Conservation (phyloP, 1,140 invertebrate genomes). For the Cydia pomonella region DNA sequence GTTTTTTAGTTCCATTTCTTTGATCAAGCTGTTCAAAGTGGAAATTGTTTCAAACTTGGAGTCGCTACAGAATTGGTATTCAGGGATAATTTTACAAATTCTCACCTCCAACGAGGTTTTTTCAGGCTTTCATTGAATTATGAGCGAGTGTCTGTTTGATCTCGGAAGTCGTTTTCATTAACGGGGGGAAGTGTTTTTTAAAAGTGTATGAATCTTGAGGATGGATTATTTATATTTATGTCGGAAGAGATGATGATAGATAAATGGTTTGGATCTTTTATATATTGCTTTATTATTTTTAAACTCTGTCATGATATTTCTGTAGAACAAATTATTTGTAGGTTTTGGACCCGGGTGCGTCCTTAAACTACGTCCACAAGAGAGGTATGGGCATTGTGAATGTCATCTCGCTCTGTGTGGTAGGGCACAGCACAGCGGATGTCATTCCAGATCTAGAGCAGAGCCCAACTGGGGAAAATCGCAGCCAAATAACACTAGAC, state of each 20-base stretch:
- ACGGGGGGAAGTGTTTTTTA: conserved; percentile 16
- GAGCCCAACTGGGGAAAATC: too few relatives aligned
- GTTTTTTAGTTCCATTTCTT: conserved; percentile 78
- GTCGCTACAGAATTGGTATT: conserved; percentile 68
- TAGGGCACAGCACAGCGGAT: too few relatives aligned
- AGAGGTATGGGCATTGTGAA: too few relatives aligned
- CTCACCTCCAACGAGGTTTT: conserved; percentile 52
- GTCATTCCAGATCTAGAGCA: too few relatives aligned
- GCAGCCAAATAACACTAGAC: too few relatives aligned
- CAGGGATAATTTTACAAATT: conserved; percentile 69
- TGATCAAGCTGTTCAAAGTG: conserved; percentile 71
- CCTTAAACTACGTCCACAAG: too few relatives aligned
- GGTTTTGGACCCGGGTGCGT: too few relatives aligned
- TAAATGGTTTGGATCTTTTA: too few relatives aligned
- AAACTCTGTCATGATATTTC: too few relatives aligned
- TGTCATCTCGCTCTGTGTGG: too few relatives aligned
- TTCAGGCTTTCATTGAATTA: conserved; percentile 30
- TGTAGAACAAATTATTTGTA: too few relatives aligned
- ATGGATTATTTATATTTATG: conserved; percentile 1
- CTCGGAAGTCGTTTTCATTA: conserved; percentile 24
- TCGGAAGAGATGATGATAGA: background rate
- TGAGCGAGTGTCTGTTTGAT: conserved; percentile 30
- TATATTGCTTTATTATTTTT: too few relatives aligned
- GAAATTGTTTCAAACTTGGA: conserved; percentile 72
- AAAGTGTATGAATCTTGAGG: background rate